Evolutionary conservation across 35 echinoderm and acorn worm species (phyloP), one percentile per base, ranked within the genome.

Genomic region (Nesometra sesokonis): DNA sequence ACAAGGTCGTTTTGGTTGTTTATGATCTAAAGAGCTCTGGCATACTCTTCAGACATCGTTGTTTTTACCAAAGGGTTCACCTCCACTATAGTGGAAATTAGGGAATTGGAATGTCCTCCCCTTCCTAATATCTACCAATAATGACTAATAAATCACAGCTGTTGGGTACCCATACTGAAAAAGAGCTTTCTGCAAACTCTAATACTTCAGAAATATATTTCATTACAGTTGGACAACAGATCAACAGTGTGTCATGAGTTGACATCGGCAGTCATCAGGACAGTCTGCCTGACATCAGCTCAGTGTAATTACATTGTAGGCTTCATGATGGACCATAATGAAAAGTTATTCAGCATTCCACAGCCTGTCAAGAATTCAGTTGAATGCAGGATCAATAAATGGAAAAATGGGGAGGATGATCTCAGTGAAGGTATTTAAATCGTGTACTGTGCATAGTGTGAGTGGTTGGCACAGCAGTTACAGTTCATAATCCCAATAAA

Each of bases 301-400:
- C 95, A 98, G 88, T 90, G 86, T 34, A 86, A 87, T 78, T 91
- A 94, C 76, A n/a, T 98, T 29, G 92, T 98, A 0, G 84, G 89
- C 19, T 98, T 98, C 84, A 89, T 93, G 89, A 82, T 98, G 82
- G 95, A 98, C 52, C 87, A 87, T 38, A 57, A 90, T 34, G 46
- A 86, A 13, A 87, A 88, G 36, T 32, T 99, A 36, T 94, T 94
- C 39, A 84, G 87, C 79, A 34, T 92, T 30, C 95, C 95, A 32
- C 37, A 89, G 3, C 32, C 77, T 32, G 89, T 98, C 15, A 85
- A 88, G 30, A 80, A 79, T 9, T 33, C 32, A 17, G 92, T 87
- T 19, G 38, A 77, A 1, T 35, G 78, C 17, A 94, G 91, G 77
- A 87, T 90, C 35, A 32, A 82, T 11, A 77, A 79, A 36, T 77